Base-by-base conservation (phyloP, 1,140 invertebrate genomes). In the Halyomorpha halys region DNA sequence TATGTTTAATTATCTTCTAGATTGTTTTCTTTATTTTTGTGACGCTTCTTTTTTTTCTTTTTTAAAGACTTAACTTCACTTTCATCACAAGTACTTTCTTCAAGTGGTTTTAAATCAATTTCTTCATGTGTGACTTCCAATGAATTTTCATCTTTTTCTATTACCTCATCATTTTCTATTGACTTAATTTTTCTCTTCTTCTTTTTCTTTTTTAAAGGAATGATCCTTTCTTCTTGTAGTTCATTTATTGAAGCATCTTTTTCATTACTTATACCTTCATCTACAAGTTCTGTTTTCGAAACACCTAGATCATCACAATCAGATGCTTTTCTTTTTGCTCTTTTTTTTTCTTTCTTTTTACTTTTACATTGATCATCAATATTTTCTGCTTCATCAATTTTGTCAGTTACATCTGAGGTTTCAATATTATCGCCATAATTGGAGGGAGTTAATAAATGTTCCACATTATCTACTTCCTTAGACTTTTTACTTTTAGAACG, bases 301-400 rank as follows among this genome's bases (percentile, higher is more conserved):
- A 11, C 4, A 30, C 54, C 23, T 44, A 15, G 16, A 11, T 61
- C 30, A 44, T 18, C 44, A n/a, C 34, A 21, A 44, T 61, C 30
- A 1, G 34, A 61, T 44, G n/a, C 60, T 19, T 21, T 44, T 44
- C 18, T 34, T 61, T 21, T 39, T 19, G 15, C 14, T 8, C 5
- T 45, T 45, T 62, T 62, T 11, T 23, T 27, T 19, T 53, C 47
- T n/a, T 54, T 63, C 16, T 63, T 56, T 2, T 23, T 23, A 25
- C 11, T 23, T 23, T 6, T 21, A 56, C 15, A 27, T 2, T 39
- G 34, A 39, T 39, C 34, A 39, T 13, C 11, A 39, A 39, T 9
- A 39, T 61, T 44, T 61, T 61, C 59, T 44, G 16, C 30, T 44
- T 61, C 39, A 25, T 49, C 39, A 30, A 59, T 1, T 25, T 30